Conservation (phyloP, 2,113 vertebrate genomes). For the Eurystomus gularis region DNA sequence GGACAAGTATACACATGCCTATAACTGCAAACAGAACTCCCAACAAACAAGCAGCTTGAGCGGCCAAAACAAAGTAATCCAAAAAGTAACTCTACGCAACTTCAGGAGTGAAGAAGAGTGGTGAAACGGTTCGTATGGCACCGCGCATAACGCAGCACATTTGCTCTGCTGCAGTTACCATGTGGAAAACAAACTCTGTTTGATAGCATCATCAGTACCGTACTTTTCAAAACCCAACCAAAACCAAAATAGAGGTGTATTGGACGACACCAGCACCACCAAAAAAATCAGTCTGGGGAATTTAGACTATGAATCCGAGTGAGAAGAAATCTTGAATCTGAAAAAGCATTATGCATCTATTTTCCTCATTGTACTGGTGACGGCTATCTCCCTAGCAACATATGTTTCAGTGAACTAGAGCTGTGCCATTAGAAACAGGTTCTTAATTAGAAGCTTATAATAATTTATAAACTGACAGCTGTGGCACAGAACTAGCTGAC, state of each 20-base stretch:
- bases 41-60: neutral
- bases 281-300: neutral
- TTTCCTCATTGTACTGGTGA: neutral
- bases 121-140: neutral
- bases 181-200: neutral
- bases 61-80: neutral
- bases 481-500: slow-evolving; percentile 13
- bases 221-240: neutral
- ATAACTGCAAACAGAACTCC: neutral
- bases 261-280: neutral
- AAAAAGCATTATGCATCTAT: neutral
- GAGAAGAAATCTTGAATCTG: neutral
- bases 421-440: slow-evolving; percentile 49
- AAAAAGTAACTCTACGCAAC: neutral
- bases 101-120: neutral
- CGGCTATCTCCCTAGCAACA: slow-evolving; percentile 22
- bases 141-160: rapidly evolving
- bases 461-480: slow-evolving; percentile 46
- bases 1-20: neutral
- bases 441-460: slow-evolving; percentile 64
- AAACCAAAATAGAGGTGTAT: neutral
- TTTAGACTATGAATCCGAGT: neutral
- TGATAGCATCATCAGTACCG: neutral
- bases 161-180: neutral
- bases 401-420: slow-evolving; percentile 30